Base-by-base conservation (phyloP, 2,888 invertebrate genomes). In the Actias luna region DNA sequence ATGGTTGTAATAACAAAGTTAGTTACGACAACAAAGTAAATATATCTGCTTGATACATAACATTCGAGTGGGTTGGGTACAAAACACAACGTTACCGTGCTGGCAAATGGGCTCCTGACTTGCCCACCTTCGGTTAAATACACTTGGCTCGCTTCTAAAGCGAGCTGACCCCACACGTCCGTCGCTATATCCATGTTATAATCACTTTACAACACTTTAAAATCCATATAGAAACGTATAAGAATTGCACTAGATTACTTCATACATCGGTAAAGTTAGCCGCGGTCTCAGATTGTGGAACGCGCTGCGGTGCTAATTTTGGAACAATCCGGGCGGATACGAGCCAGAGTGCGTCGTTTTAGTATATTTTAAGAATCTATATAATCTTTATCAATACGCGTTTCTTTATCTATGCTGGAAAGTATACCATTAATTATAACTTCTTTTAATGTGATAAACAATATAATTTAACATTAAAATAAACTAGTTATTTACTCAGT, bases 151-250 rank as follows among this genome's bases (percentile, higher is more conserved):
- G 97, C 96, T 88, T 98, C 97, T 65, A 97, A 93, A 66, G 97
- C 97, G 78, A 98, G 92, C 87, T 98, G 97, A 60, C 97, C 97
- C 97, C 97, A 97, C 78, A 98, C 96, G 93, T 97, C 96, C 62
- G 95, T 94, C 59, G 94, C 93, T 72, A 95, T 91, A 94, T 95
- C 95, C 95, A 95, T 95, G 63, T 65, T 83, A 70, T 67, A 71
- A 65, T 68, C 80, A 84, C 80, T 66, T 72, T 59, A 72, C 74
- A 73, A 59, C 73, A 77, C 74, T 67, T 50, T 64, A 69, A 75
- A 75, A 73, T 72, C 33, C 29, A 35, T 63, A 22, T 5, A 29
- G 7, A 29, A 18, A 4, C 27, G 70, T 73, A 76, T 70, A 63
- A 66, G 64, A 75, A 68, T 65, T 74, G 63, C 75, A 71, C 74